phyloP scores from a whole-genome alignment of 2,113 vertebrate genomes.

The Bubo bubo region DNA sequence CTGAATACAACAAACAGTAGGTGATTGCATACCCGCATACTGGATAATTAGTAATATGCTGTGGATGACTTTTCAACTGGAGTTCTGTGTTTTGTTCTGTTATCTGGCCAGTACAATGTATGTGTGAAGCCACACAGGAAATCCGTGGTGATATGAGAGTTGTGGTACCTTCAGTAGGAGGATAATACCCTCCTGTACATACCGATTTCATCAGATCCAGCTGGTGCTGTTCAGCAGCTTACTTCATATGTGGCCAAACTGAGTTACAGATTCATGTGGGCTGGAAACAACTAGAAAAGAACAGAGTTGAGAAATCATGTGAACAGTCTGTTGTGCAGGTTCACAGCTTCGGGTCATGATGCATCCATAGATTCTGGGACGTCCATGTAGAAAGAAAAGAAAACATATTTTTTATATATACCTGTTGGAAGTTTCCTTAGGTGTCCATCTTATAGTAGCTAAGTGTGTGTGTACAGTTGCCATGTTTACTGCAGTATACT shows the following conservation, averaged over 20 bases:
- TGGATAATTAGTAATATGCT: neutral
- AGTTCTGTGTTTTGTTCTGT: constrained; percentile 7
- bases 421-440: neutral
- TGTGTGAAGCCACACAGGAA: constrained; percentile 36
- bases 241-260: neutral
- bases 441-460: neutral
- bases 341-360: neutral
- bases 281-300: constrained; percentile 38
- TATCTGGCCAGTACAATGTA: neutral
- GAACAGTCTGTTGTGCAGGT: neutral
- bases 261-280: constrained; percentile 7
- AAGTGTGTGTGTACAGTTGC: neutral
- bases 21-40: neutral
- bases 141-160: neutral
- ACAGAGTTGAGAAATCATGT: neutral
- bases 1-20: neutral
- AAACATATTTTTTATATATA: neutral
- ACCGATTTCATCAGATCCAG: constrained; percentile 38
- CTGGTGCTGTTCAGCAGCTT: constrained; percentile 48
- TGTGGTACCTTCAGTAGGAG: constrained; percentile 46
- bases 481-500: neutral
- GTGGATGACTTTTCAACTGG: neutral
- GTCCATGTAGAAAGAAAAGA: neutral
- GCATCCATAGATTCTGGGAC: neutral
- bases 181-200: constrained; percentile 11